Conservation (phyloP, 2,797 vertebrate species). For the Presbytis comata region DNA sequence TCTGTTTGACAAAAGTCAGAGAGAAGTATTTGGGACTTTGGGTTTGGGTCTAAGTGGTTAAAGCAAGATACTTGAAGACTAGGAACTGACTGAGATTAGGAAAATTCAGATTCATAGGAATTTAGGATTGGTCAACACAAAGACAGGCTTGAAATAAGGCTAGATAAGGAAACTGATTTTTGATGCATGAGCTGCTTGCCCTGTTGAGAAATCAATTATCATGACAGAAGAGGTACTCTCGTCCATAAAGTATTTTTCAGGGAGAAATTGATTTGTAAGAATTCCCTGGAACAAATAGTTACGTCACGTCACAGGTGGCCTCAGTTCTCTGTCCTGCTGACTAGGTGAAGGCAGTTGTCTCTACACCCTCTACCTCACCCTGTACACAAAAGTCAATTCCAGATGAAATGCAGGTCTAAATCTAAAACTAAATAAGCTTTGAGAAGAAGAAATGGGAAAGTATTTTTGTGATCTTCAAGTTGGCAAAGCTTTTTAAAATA, state of each 20-base stretch:
- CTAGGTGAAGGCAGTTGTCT: rapidly evolving
- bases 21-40: background rate
- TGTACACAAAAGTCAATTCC: background rate
- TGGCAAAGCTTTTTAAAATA: background rate
- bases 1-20: background rate
- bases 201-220: background rate
- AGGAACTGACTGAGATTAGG: background rate
- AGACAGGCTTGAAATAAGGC: background rate
- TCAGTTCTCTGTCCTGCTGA: background rate
- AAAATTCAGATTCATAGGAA: background rate
- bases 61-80: background rate
- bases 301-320: background rate
- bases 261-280: background rate
- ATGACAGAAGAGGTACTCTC: background rate
- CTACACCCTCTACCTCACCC: background rate
- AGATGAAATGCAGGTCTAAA: background rate
- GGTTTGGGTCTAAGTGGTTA: background rate
- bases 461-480: background rate
- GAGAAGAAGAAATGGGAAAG: background rate
- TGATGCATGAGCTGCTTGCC: background rate
- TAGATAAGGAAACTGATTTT: background rate
- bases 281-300: background rate
- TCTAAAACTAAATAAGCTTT: background rate
- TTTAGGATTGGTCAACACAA: background rate
- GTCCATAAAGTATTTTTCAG: background rate